These are phyloP conservation scores for Ganaspis brasiliensis DNA, from an alignment of 2,888 invertebrate genomes.

Conservation along the genomic window DNA sequence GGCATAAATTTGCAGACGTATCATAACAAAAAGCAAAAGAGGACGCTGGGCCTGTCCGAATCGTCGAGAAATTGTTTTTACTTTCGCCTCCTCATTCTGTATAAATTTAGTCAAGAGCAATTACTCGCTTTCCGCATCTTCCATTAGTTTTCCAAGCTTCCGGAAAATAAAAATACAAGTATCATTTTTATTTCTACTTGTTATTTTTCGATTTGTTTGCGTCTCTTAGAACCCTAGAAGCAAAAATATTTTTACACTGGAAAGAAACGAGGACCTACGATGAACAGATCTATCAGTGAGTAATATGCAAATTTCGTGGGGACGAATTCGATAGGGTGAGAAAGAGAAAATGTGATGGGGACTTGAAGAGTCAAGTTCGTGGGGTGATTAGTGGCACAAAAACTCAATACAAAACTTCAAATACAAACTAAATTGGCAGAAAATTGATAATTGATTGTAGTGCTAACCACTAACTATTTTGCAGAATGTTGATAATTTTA, in stretches of 20 bases:
- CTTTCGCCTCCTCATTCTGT: conserved; percentile 40
- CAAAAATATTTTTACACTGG: conserved; percentile 18
- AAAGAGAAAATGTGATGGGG: conserved; percentile 67
- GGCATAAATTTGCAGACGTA: conserved; percentile 70
- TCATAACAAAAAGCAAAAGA: conserved; percentile 63
- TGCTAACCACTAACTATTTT: too few relatives aligned
- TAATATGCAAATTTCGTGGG: conserved; percentile 74
- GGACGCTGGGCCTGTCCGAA: conserved; percentile 53
- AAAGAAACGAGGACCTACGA: conserved; percentile 54
- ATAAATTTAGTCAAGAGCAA: conserved; percentile 41
- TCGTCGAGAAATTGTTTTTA: conserved; percentile 60
- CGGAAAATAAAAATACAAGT: neutral
- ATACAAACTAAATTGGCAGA: conserved; percentile 80
- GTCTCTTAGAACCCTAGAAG: neutral
- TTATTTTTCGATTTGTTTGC: conserved; percentile 6
- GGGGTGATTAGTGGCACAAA: conserved; percentile 79
- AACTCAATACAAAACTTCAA: conserved; percentile 76
- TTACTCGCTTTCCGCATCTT: conserved; percentile 16
- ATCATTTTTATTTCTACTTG: neutral
- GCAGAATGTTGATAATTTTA: too few relatives aligned
- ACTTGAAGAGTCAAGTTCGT: conserved; percentile 69
- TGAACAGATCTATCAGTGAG: conserved; percentile 70
- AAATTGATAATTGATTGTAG: conserved; percentile 81
- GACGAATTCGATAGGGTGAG: conserved; percentile 63
- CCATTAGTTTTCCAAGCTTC: conserved; percentile 10